Percentiles rank a stretch among this genome's conserved stretches.
phyloP scores from a whole-genome alignment of 2,797 vertebrate genomes.

The Gallinago solitaria region DNA sequence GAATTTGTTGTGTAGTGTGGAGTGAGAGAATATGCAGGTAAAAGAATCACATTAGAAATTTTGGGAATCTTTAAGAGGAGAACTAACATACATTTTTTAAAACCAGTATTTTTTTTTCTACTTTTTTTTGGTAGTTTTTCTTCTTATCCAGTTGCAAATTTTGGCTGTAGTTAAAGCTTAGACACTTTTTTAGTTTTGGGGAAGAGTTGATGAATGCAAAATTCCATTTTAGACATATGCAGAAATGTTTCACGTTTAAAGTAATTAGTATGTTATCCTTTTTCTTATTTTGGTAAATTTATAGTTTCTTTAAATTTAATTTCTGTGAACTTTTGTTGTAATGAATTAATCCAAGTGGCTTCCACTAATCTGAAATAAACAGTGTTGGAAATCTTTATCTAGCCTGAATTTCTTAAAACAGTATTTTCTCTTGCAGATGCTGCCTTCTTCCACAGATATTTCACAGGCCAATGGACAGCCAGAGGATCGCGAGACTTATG shows the following conservation, averaged over 20 bases:
- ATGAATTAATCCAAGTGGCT: not conserved
- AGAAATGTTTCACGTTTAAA: not conserved
- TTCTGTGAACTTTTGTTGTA: not conserved
- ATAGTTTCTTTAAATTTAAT: not conserved
- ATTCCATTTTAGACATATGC: not conserved
- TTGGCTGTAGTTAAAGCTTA: not conserved
- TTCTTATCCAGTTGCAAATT: not conserved
- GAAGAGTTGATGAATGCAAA: not conserved
- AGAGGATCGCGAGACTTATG: not conserved
- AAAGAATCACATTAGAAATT: not conserved
- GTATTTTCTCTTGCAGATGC: conserved; percentile 44
- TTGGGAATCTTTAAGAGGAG: not conserved
- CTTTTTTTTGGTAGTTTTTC: not conserved
- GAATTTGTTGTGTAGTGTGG: not conserved
- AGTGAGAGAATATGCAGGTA: not conserved
- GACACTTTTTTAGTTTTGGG: not conserved
- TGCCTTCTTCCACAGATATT: not conserved
- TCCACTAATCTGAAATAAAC: not conserved
- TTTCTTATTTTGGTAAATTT: not conserved
- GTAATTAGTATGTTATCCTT: not conserved
- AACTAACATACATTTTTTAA: not conserved
- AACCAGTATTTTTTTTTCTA: not conserved
- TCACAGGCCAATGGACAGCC: not conserved
- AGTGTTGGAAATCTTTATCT: not conserved
- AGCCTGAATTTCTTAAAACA: not conserved